These are phyloP conservation scores for Microcebus ravelobensis DNA, from an alignment of 2,113 vertebrate species.

Conservation along the genomic window DNA sequence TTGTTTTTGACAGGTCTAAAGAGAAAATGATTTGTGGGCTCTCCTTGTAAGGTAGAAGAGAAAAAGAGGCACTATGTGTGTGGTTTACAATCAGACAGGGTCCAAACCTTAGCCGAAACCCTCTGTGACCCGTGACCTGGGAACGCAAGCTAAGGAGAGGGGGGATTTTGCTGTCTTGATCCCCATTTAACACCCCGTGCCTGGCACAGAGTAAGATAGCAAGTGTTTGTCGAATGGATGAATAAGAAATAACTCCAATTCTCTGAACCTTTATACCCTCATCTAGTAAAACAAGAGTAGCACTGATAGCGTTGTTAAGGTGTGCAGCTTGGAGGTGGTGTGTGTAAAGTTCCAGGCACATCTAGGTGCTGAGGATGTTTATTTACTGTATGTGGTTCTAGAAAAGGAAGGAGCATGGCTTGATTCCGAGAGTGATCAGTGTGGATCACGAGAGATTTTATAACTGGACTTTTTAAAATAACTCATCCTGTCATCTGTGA, in stretches of 20 bases:
- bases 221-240: background rate
- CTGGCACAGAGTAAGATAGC: background rate
- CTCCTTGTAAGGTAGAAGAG: background rate
- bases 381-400: background rate
- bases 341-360: background rate
- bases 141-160: background rate
- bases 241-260: background rate
- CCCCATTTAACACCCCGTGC: background rate
- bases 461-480: background rate
- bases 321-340: too few species aligned
- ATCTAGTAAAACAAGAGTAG: background rate
- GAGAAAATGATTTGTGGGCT: background rate
- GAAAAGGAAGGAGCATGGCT: background rate
- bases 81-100: background rate
- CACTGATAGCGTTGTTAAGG: background rate
- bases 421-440: background rate
- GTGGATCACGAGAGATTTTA: background rate
- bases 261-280: background rate
- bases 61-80: background rate
- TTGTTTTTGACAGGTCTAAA: conserved; percentile 1
- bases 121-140: background rate
- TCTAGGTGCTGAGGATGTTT: background rate
- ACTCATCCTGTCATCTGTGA: background rate
- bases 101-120: background rate
- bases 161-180: fast-evolving